Base-by-base conservation (phyloP, 2,888 invertebrate genomes). In the Folsomia manolachei region DNA sequence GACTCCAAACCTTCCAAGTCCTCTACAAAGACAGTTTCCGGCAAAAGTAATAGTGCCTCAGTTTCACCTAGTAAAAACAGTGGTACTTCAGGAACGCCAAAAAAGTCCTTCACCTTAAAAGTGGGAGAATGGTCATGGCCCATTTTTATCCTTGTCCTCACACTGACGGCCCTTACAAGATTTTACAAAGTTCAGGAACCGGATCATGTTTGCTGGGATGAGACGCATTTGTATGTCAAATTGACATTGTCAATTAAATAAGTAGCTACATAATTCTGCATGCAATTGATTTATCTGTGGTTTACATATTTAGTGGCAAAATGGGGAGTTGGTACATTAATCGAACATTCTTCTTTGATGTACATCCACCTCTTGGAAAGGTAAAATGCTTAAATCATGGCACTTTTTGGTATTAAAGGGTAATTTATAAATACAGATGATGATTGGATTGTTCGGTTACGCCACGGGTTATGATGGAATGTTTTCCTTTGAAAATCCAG, bases 281-380 rank as follows among this genome's bases (percentile, higher is more conserved):
- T n/a, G n/a, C n/a, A n/a, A n/a, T n/a, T n/a, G n/a, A n/a, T n/a
- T n/a, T n/a, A n/a, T n/a, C n/a, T n/a, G n/a, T n/a, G n/a, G n/a
- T n/a, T n/a, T n/a, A n/a, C n/a, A n/a, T n/a, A n/a, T n/a, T n/a
- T n/a, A n/a, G n/a, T 87, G 97, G 97, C 0, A 97, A 97, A 88
- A 97, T 97, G 95, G 95, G 93, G 0, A 95, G 95, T 83, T 97
- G 96, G 95, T 97, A 97, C 82, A 96, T 97, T 78, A 97, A 97
- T 82, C 88, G 94, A 80, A 96, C 96, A 71, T 97, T 97, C 84
- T 97, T 97, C 86, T 97, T 97, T 85, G 97, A 97, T 86, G 97
- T 97, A 1, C 97, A 97, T 86, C 97, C 97, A 72, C 97, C 97
- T 23, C 87, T 97, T 68, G 97, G 97, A 81, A 97, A 97, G 88